A percentile compares a stretch with the other conserved stretches of the same genome.
Evolutionary conservation across 2,113 vertebrate genomes (phyloP).

Genomic region (Microcebus tavaratra): DNA sequence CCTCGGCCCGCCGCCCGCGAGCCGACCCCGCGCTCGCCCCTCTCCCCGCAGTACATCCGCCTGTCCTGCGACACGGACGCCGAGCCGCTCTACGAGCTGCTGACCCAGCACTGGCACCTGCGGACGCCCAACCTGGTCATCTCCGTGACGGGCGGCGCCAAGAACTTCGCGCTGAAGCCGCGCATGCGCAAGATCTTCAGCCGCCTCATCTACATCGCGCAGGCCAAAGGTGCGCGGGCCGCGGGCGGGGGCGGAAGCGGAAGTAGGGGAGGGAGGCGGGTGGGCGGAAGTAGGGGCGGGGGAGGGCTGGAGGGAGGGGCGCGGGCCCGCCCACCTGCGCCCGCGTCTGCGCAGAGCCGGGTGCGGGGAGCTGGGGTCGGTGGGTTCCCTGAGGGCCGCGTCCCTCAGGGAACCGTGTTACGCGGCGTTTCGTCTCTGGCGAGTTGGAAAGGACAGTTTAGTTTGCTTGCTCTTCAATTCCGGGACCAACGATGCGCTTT

Average conservation of each 20-base stretch:
- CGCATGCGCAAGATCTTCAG: conserved; percentile 90
- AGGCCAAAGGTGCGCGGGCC: conserved; percentile 84
- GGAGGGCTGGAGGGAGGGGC: too few relatives aligned
- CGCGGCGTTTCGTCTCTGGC: background rate
- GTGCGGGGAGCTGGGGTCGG: too few relatives aligned
- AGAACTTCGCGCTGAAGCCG: conserved; percentile 87
- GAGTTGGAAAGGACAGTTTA: background rate
- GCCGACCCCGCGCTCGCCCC: background rate
- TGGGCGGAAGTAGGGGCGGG: too few relatives aligned
- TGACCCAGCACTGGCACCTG: conserved; percentile 89
- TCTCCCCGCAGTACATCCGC: conserved; percentile 83
- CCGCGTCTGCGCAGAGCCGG: background rate
- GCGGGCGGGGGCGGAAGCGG: too few relatives aligned
- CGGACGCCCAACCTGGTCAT: conserved; percentile 89
- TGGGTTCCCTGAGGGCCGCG: background rate
- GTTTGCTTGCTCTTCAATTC: background rate
- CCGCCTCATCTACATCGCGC: conserved; percentile 87
- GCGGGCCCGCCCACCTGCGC: too few relatives aligned
- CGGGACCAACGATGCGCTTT: background rate
- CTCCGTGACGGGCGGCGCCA: conserved; percentile 85
- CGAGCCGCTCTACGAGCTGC: conserved; percentile 85
- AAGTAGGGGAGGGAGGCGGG: too few relatives aligned
- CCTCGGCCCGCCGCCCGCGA: too few relatives aligned
- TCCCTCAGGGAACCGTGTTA: too few relatives aligned
- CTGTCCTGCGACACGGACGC: conserved; percentile 86